Base-by-base conservation (phyloP, 2,113 vertebrate genomes). In the Herpetotheres cachinnans region DNA sequence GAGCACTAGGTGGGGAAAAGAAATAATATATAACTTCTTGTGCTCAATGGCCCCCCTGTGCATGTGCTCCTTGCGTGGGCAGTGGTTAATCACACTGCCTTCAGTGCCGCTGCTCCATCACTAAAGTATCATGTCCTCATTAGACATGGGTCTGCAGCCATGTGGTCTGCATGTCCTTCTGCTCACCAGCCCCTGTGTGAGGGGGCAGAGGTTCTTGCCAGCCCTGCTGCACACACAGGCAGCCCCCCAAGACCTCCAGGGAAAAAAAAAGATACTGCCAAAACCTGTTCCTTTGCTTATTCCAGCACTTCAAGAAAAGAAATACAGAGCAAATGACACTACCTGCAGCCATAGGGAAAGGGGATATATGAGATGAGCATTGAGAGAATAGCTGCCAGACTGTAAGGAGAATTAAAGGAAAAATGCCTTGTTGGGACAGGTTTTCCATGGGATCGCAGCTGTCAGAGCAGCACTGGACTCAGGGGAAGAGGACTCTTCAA, bases 41-140 rank as follows among this genome's bases (percentile, higher is more conserved):
- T 9, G 50, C 79, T 82, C 70, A 92, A 63, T 42, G 58, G 76
- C 42, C 71, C 71, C 66, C 95, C 86, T 92, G 66, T 76, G 73
- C 6, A 0, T 4, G 8, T 11, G 25, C 40, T 90, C 21, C 66
- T 24, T 2, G 1, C 0, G 22, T 55, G 86, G 89, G 89, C 2
- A 9, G 86, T 58, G 61, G 76, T 89, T 89, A 85, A 76, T 90
- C 44, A 29, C 0, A 4, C 52, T 83, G 82, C 81, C 47, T 70
- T 66, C 74, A n/a, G 59, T 16, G 0, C 52, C 19, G 3, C 88
- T 18, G 56, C 74, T 76, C 86, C 56, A 34, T 26, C 59, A 30
- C 50, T 63, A 5, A 38, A 66, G 65, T 19, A n/a, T 72, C 80
- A 29, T 20, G 4, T 62, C 74, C 79, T 49, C 10, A 1, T 56